Percentiles rank a stretch among this genome's conserved stretches.
Conservation (phyloP, 2,888 invertebrate species). For the Dinocampus coccinellae region DNA sequence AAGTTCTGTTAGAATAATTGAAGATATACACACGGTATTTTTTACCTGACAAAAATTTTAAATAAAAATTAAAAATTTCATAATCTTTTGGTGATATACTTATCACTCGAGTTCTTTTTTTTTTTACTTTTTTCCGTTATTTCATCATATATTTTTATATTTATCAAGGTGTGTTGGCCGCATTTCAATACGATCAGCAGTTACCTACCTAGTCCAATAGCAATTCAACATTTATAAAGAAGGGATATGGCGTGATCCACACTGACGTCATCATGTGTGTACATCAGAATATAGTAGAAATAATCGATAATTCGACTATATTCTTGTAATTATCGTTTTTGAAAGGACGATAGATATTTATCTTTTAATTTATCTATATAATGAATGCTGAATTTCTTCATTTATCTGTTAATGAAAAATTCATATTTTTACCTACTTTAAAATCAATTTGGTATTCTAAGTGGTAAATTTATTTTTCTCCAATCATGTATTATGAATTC, state of each 20-base stretch:
- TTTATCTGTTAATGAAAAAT: too few relatives aligned
- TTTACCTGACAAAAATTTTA: too few relatives aligned
- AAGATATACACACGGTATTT: too few relatives aligned
- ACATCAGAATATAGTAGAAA: not conserved
- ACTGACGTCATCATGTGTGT: conserved; percentile 61
- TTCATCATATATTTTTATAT: conserved; percentile 24
- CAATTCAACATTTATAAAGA: conserved; percentile 50
- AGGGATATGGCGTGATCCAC: conserved; percentile 69
- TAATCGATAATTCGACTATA: conserved; percentile 9
- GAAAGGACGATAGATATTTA: too few relatives aligned
- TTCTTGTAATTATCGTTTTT: not conserved
- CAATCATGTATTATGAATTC: not conserved
- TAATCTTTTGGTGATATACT: too few relatives aligned
- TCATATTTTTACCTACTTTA: too few relatives aligned
- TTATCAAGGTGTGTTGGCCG: conserved; percentile 32
- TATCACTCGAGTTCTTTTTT: too few relatives aligned
- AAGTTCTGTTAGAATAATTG: too few relatives aligned
- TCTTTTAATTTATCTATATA: too few relatives aligned
- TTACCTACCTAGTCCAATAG: conserved; percentile 62
- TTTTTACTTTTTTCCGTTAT: conserved; percentile 30
- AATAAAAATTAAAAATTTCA: too few relatives aligned
- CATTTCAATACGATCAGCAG: conserved; percentile 47
- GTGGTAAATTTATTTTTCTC: not conserved
- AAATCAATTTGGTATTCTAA: too few relatives aligned
- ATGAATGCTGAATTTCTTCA: too few relatives aligned